Percentiles rank a stretch among this genome's conserved stretches.
Conservation (phyloP, 2,797 vertebrate genomes). For the Pagetopsis macropterus region DNA sequence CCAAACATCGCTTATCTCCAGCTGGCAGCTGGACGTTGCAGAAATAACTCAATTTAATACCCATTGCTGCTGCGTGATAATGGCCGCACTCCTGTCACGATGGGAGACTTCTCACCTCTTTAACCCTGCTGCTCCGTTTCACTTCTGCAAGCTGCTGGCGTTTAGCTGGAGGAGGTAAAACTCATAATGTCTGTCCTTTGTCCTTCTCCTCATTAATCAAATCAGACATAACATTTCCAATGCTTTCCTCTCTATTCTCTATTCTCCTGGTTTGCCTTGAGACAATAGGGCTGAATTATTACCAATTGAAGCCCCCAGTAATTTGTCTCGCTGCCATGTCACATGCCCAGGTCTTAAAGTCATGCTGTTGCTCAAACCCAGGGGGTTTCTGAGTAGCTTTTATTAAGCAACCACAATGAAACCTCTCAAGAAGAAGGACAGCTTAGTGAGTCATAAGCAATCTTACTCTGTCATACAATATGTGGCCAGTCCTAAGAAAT, state of each 20-base stretch:
- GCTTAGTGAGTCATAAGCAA: slow-evolving; percentile 45
- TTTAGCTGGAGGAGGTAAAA: slow-evolving; percentile 49
- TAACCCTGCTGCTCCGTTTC: slow-evolving; percentile 60
- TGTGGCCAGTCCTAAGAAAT: slow-evolving; percentile 40
- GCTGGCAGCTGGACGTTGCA: slow-evolving; percentile 79
- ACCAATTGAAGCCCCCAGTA: slow-evolving; percentile 18
- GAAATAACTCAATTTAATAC: slow-evolving; percentile 83
- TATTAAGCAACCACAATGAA: slow-evolving; percentile 24
- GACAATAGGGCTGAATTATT: slow-evolving; percentile 31
- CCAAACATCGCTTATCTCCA: slow-evolving; percentile 79
- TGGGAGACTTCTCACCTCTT: slow-evolving; percentile 72
- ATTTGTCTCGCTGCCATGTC: slow-evolving; percentile 12
- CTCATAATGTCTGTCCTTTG: slow-evolving; percentile 34
- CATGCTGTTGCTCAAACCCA: slow-evolving; percentile 19
- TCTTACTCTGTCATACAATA: slow-evolving; percentile 36
- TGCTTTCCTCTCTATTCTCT: slow-evolving; percentile 1
- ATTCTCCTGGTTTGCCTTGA: slow-evolving; percentile 19
- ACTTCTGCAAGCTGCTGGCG: slow-evolving; percentile 42
- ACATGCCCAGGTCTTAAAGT: slow-evolving; percentile 35
- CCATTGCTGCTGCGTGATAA: slow-evolving; percentile 78
- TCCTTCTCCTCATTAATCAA: slow-evolving; percentile 49
- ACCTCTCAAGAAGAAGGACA: slow-evolving; percentile 36
- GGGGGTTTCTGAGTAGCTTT: slow-evolving; percentile 35
- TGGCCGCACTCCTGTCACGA: slow-evolving; percentile 73
- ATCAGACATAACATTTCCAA: slow-evolving; percentile 30